Evolutionary conservation across 2,113 vertebrate genomes (phyloP).

Genomic region (Symphodus melops): DNA sequence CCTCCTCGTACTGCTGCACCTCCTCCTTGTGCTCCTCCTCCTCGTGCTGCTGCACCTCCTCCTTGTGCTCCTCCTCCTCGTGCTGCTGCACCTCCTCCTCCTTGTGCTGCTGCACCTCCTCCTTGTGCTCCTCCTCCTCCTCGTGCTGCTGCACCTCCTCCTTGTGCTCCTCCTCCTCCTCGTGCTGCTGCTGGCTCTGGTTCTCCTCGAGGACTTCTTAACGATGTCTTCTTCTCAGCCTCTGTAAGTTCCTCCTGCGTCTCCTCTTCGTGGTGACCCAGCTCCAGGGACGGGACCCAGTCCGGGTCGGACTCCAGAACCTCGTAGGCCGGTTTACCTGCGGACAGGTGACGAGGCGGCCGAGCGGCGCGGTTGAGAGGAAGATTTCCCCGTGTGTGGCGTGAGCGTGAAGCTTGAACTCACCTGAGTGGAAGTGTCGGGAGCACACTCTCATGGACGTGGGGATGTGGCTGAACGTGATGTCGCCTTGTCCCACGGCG

Average conservation of each 20-base stretch:
- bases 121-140: too few relatives aligned
- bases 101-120: too few relatives aligned
- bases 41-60: too few relatives aligned
- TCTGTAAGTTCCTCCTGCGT: rapidly evolving
- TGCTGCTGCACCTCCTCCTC: background rate
- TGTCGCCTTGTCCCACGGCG: background rate
- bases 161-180: too few relatives aligned
- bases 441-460: constrained; percentile 15
- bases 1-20: background rate
- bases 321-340: constrained; percentile 42
- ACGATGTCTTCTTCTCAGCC: background rate
- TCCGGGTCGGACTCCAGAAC: constrained; percentile 29
- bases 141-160: too few relatives aligned
- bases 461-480: background rate
- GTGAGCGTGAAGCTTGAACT: background rate
- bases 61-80: too few relatives aligned
- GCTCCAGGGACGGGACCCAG: constrained; percentile 34
- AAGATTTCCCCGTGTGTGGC: too few relatives aligned
- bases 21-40: too few relatives aligned
- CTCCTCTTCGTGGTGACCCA: background rate
- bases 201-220: background rate
- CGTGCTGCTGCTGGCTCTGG: background rate
- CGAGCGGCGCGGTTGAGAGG: too few relatives aligned
- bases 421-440: constrained; percentile 23
- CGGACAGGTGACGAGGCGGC: background rate